Evolutionary conservation across 2,888 invertebrate species (phyloP).

Genomic region (Tenthredo notha): DNA sequence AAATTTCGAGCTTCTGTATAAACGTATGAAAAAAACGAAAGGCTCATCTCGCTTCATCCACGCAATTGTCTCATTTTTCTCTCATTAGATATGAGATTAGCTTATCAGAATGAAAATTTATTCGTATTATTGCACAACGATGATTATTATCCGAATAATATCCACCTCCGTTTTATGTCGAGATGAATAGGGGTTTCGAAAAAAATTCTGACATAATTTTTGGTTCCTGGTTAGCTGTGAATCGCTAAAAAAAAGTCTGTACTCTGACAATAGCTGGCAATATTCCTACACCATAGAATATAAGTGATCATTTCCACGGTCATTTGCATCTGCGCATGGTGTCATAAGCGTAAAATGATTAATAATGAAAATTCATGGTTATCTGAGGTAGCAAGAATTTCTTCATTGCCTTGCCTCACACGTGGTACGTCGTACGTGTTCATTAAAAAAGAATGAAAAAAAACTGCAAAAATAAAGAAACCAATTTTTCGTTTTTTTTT

Average conservation of each 20-base stretch:
- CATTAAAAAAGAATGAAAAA: constrained; percentile 33
- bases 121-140: not conserved
- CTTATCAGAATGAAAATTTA: constrained; percentile 1
- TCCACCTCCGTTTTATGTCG: too few relatives aligned
- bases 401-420: too few relatives aligned
- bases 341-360: constrained; percentile 3
- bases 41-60: not conserved
- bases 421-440: not conserved
- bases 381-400: not conserved
- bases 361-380: constrained; percentile 5
- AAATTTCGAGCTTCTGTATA: not conserved
- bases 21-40: constrained; percentile 17
- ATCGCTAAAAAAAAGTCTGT: not conserved
- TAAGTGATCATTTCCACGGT: not conserved
- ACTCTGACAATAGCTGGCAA: not conserved
- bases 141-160: too few relatives aligned
- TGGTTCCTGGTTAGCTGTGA: not conserved
- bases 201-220: too few relatives aligned
- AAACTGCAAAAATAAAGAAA: not conserved
- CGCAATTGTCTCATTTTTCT: constrained; percentile 35
- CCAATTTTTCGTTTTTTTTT: not conserved
- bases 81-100: constrained; percentile 18
- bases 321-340: not conserved
- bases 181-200: too few relatives aligned
- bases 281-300: not conserved